Evolutionary conservation across 2,113 vertebrate species (phyloP).

Genomic region (Nycticorax nycticorax): DNA sequence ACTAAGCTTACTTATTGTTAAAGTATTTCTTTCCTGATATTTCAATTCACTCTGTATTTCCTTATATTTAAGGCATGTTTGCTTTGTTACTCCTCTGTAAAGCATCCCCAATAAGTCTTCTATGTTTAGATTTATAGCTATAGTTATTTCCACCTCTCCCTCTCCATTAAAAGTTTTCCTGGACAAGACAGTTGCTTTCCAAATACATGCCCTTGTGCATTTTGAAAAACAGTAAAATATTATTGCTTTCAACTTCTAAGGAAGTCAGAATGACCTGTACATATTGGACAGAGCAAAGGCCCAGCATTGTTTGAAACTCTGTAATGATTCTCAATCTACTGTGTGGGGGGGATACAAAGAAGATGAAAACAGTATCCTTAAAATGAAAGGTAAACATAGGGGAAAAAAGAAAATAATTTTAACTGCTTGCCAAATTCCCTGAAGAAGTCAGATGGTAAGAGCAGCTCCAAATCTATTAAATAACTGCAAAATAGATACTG

Average conservation of each 20-base stretch:
- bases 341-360: background rate
- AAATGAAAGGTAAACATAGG: background rate
- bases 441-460: background rate
- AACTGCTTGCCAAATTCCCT: background rate
- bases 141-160: background rate
- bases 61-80: background rate
- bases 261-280: background rate
- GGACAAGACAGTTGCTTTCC: background rate
- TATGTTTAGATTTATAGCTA: background rate
- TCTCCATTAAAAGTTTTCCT: background rate
- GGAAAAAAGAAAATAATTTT: background rate
- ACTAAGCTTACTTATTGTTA: background rate
- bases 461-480: background rate
- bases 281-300: background rate
- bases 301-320: accelerated
- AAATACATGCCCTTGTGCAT: background rate
- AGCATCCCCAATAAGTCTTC: background rate
- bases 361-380: background rate
- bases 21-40: background rate
- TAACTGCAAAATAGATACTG: background rate
- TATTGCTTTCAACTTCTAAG: background rate
- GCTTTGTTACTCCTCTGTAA: background rate
- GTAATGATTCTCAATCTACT: background rate
- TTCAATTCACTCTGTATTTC: background rate
- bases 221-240: background rate